Evolutionary conservation across 2,797 vertebrate species (phyloP), one percentile per base, ranked within the genome.

Genomic region (Gorsachius magnificus): DNA sequence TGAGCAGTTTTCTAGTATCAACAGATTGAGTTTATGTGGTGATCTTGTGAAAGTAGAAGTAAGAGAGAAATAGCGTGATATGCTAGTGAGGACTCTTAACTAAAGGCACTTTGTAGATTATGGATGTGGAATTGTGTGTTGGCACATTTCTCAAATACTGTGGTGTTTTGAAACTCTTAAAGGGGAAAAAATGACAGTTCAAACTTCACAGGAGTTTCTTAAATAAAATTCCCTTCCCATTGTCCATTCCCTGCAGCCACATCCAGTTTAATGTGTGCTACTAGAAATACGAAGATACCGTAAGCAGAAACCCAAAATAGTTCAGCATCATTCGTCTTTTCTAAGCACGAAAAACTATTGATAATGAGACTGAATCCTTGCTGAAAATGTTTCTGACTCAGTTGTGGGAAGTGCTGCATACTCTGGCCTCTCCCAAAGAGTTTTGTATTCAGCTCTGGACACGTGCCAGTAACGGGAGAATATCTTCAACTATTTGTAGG

Each of bases 401-500:
- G 86, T 80, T 91, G 46, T 77, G 82, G 91, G 87, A 94, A 95
- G 82, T 83, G 76, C 95, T 76, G 92, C 86, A 83, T 77, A 53
- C 76, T 72, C 38, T 50, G 65, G 72, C 93, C 93, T 92, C 86
- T 96, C 89, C 92, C 96, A 89, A 21, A 95, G 91, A 85, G 87
- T 80, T 83, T 71, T 90, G 69, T 90, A 2, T 86, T 76, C 53
- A 36, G 72, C 43, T 86, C 87, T 95, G 95, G 95, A 91, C 72
- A 24, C 5, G 0, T 74, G 95, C 96, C 97, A 96, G 94, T 60
- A 84, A 76, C 93, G 82, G 80, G 78, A 93, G 89, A 91, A 88
- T 94, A 84, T 96, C 95, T 97, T 81, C 85, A 87, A 51, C 88
- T 95, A 33, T 93, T 94, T 50, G 64, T 97, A 96, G 96, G 95